Evolutionary conservation across 2,888 invertebrate species (phyloP).

Genomic region (Pyrocoelia pectoralis): DNA sequence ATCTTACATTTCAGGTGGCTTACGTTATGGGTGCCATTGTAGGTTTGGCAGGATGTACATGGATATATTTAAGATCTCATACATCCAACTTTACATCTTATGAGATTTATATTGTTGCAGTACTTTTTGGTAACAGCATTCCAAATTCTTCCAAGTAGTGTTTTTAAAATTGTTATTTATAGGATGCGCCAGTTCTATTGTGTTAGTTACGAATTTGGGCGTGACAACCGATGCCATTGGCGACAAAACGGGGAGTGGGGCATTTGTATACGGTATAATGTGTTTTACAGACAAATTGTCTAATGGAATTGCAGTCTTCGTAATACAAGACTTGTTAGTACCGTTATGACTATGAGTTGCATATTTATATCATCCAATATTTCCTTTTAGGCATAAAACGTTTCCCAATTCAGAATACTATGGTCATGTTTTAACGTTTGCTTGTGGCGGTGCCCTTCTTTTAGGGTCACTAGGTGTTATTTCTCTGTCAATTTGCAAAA

Average conservation of each 20-base stretch:
- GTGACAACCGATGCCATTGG: conserved; percentile 90
- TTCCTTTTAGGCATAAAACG: conserved; percentile 60
- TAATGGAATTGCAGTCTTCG: conserved; percentile 85
- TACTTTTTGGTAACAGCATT: conserved; percentile 17
- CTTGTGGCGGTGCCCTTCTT: conserved; percentile 48
- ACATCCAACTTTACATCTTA: not conserved
- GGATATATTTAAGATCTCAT: conserved; percentile 72
- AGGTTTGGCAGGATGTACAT: conserved; percentile 71
- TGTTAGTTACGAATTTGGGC: conserved; percentile 86
- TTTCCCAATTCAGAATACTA: conserved; percentile 14
- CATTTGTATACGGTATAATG: conserved; percentile 93
- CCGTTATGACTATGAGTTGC: not conserved
- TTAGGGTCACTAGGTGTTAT: conserved; percentile 59
- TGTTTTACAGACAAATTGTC: conserved; percentile 91
- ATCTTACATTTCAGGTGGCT: conserved; percentile 59
- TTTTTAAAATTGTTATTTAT: conserved; percentile 35
- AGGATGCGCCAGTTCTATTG: conserved; percentile 83
- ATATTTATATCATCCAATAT: too few relatives aligned
- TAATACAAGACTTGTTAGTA: conserved; percentile 80
- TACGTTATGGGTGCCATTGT: conserved; percentile 74
- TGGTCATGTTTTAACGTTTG: conserved; percentile 7
- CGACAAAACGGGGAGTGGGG: conserved; percentile 82
- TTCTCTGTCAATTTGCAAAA: conserved; percentile 33
- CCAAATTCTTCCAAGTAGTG: too few relatives aligned
- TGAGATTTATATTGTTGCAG: conserved; percentile 17